phyloP scores from a whole-genome alignment of 2,888 invertebrate species.

The Temnothorax ravouxi region DNA sequence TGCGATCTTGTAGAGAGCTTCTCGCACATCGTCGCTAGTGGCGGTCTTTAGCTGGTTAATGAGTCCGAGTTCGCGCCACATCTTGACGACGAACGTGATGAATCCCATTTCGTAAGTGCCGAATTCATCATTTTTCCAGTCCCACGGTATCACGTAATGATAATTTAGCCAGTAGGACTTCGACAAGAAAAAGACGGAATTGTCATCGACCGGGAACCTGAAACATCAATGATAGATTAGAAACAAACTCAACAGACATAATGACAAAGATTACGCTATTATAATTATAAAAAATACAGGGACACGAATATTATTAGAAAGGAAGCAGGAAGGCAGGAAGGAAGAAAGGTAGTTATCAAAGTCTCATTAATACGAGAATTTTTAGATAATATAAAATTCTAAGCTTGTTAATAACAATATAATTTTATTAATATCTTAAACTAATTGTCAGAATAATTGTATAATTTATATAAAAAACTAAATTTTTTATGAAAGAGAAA shows the following conservation, averaged over 20 bases:
- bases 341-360: background rate
- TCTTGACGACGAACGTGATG: slow-evolving; percentile 90
- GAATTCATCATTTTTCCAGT: slow-evolving; percentile 94
- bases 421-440: slow-evolving; percentile 19
- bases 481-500: background rate
- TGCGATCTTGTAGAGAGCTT: slow-evolving; percentile 88
- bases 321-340: no score
- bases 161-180: slow-evolving; percentile 94
- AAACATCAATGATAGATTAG: slow-evolving; percentile 64
- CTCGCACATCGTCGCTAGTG: slow-evolving; percentile 89
- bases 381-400: background rate
- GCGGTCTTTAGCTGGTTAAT: slow-evolving; percentile 90
- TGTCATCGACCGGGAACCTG: slow-evolving; percentile 91
- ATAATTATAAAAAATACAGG: background rate
- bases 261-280: background rate
- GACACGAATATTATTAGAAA: background rate
- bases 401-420: background rate
- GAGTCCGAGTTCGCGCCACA: slow-evolving; percentile 90
- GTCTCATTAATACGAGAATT: background rate
- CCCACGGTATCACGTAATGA: slow-evolving; percentile 92
- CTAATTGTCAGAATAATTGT: no score
- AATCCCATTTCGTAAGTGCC: slow-evolving; percentile 91
- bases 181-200: slow-evolving; percentile 91
- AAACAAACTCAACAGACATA: background rate
- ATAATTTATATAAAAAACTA: background rate